Base-by-base conservation (phyloP, 2,888 invertebrate genomes). In the Heliconius cydno region DNA sequence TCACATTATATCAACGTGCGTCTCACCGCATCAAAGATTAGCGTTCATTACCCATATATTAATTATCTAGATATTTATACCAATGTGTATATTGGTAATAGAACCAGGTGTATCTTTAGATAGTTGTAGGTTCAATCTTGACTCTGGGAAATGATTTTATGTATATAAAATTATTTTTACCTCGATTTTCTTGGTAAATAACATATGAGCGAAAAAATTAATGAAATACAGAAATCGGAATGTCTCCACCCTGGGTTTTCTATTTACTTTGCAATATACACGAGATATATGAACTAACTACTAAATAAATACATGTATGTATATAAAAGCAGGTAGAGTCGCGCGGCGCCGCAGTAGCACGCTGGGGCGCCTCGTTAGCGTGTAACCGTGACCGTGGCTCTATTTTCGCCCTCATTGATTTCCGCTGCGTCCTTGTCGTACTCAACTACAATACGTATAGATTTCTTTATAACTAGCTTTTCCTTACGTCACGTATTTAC, bases 361-460 rank as follows among this genome's bases (percentile, higher is more conserved):
- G 41, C 9, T 25, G 70, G 41, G 25, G 41, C 70, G 70, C 41
- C 72, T 76, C 80, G 80, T 66, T 76, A 75, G 72, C 67, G 73
- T 72, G 82, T 79, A 71, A 68, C 81, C 80, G 77, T 83, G 82
- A 83, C 82, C 82, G 74, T 76, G 78, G 71, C 80, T 78, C 80
- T 83, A 80, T 82, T 79, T 82, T 80, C 77, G 66, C 80, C 67
- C 28, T 78, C 83, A 83, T 82, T 82, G 83, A 83, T 83, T 82
- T 80, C 83, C 79, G 78, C 76, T 80, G 79, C 77, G 79, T 78
- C 80, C 82, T 82, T 75, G 80, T 78, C 76, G 73, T 57, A 76
- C 76, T 67, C 71, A 68, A 67, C 79, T 60, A 28, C 52, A 68
- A 15, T 82, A 70, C 7, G 7, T 70, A 70, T 38, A 68, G 12